phyloP scores from a whole-genome alignment of 2,113 vertebrate genomes.

The Oncorhynchus gorbuscha region DNA sequence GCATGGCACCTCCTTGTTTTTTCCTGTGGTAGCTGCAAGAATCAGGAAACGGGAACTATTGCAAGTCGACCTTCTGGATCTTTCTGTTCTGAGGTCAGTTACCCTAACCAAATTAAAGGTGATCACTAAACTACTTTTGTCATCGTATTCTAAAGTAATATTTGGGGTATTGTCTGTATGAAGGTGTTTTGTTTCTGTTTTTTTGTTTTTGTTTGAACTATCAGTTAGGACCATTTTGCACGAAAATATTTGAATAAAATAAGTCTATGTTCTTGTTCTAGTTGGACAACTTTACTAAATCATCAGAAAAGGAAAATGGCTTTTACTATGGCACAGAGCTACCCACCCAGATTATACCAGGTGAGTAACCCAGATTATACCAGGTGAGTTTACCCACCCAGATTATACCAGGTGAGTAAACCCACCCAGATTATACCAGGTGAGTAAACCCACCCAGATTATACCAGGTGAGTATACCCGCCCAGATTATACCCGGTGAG shows the following conservation, averaged over 20 bases:
- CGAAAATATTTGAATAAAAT: neutral
- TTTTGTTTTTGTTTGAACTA: no score
- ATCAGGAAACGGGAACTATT: slow-evolving; percentile 43
- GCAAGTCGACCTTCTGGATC: slow-evolving; percentile 51
- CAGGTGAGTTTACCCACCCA: slow-evolving; percentile 7
- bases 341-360: slow-evolving; percentile 24
- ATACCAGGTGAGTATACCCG: slow-evolving; percentile 46
- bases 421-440: slow-evolving; percentile 30
- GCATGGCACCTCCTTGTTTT: neutral
- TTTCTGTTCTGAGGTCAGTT: slow-evolving; percentile 68
- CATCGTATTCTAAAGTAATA: no score
- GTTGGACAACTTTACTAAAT: slow-evolving; percentile 57
- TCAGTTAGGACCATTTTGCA: neutral
- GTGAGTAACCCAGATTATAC: no score
- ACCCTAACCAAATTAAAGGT: neutral
- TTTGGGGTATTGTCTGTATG: no score
- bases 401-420: slow-evolving; percentile 19
- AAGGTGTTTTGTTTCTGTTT: neutral
- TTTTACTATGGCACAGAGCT: slow-evolving; percentile 51
- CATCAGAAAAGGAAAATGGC: slow-evolving; percentile 38
- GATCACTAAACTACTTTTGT: no score
- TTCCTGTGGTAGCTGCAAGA: slow-evolving; percentile 58
- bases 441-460: neutral
- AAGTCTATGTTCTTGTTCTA: slow-evolving; percentile 36
- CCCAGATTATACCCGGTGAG: neutral